Percentiles rank a stretch among this genome's conserved stretches.
phyloP scores from a whole-genome alignment of 1,140 invertebrate genomes.

The Hycleus cichorii region DNA sequence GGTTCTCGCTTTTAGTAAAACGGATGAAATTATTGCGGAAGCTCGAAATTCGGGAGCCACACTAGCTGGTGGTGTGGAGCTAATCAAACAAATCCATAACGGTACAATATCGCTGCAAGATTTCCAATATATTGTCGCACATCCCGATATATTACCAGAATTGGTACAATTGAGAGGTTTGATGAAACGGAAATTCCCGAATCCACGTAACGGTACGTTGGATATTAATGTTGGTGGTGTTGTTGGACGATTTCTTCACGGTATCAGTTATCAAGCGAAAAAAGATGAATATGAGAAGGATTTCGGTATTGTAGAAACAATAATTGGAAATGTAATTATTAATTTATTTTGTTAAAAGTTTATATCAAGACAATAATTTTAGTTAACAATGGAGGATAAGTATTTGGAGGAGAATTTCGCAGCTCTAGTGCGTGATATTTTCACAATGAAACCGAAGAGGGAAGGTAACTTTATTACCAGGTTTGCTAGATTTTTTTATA shows the following conservation, averaged over 20 bases:
- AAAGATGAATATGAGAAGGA: slow-evolving; percentile 60
- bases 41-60: slow-evolving; percentile 61
- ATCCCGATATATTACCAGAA: slow-evolving; percentile 70
- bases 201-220: slow-evolving; percentile 57
- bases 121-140: slow-evolving; percentile 65
- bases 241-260: slow-evolving; percentile 55
- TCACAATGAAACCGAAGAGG: slow-evolving; percentile 52
- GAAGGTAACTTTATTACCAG: slow-evolving; percentile 56
- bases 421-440: slow-evolving; percentile 54
- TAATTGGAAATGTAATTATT: slow-evolving; percentile 56
- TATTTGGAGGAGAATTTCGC: slow-evolving; percentile 65
- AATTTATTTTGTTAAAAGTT: neutral
- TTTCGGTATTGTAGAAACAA: slow-evolving; percentile 57
- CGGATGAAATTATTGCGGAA: slow-evolving; percentile 46
- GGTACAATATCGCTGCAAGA: slow-evolving; percentile 61
- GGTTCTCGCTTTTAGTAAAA: slow-evolving; percentile 66
- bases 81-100: slow-evolving; percentile 66
- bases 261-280: slow-evolving; percentile 56
- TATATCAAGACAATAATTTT: slow-evolving; percentile 33
- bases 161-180: slow-evolving; percentile 63
- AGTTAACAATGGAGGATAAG: slow-evolving; percentile 63
- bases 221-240: slow-evolving; percentile 51
- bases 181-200: slow-evolving; percentile 69
- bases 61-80: slow-evolving; percentile 56
- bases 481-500: too few relatives aligned